Conservation (phyloP, 1,140 invertebrate species). For the Dendrolimus kikuchii region DNA sequence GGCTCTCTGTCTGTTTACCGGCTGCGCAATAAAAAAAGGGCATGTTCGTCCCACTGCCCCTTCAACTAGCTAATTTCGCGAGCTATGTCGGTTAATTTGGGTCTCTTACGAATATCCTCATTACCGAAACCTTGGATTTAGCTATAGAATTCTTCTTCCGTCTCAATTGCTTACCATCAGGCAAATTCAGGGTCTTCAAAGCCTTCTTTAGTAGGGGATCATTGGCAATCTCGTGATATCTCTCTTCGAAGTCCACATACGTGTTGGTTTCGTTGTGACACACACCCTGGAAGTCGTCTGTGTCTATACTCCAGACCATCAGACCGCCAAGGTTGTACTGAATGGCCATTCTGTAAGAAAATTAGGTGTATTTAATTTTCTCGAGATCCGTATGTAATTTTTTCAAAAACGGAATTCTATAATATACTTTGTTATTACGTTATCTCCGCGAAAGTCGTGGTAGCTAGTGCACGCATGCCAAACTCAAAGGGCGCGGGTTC, state of each 20-base stretch:
- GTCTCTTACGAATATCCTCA: no score
- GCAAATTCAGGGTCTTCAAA: slow-evolving; percentile 39
- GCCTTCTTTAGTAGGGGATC: slow-evolving; percentile 40
- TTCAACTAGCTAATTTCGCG: no score
- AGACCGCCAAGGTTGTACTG: slow-evolving; percentile 80
- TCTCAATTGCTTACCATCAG: slow-evolving; percentile 33
- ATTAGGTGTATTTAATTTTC: not conserved
- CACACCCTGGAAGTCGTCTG: slow-evolving; percentile 81
- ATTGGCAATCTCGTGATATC: slow-evolving; percentile 34
- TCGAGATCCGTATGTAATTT: no score
- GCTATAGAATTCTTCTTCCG: not conserved
- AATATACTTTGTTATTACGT: no score
- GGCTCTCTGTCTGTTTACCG: no score
- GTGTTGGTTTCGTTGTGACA: slow-evolving; percentile 69
- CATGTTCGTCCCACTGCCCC: no score
- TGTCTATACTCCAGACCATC: slow-evolving; percentile 89
- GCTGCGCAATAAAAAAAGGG: no score
- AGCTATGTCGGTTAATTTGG: no score
- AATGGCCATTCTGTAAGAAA: slow-evolving; percentile 73
- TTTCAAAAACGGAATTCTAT: no score
- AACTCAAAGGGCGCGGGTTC: no score
- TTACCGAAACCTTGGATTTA: not conserved
- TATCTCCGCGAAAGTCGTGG: no score
- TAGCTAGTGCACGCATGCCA: no score
- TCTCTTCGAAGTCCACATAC: slow-evolving; percentile 61